Evolutionary conservation across 1,140 invertebrate genomes (phyloP).

Genomic region (Sinella curviseta): DNA sequence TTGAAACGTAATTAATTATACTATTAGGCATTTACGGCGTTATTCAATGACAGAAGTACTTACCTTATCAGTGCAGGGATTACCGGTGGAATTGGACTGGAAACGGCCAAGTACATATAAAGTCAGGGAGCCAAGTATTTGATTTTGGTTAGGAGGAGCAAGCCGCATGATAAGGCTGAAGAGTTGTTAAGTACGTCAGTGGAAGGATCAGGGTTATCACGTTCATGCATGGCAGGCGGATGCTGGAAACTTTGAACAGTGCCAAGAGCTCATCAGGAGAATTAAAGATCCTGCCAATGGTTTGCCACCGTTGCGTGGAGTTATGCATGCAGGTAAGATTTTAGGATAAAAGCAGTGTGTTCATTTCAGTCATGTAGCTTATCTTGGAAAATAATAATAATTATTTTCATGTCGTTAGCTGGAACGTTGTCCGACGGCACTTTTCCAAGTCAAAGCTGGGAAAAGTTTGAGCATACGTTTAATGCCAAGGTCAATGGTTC

Average conservation of each 20-base stretch:
- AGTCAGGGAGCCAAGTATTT: neutral
- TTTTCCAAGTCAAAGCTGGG: neutral
- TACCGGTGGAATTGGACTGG: constrained; percentile 7
- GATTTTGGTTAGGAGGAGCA: neutral
- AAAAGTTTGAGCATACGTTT: neutral
- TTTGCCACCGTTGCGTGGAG: neutral
- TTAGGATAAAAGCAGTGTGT: neutral
- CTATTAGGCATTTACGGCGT: no score
- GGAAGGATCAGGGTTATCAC: neutral
- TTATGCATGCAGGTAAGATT: neutral
- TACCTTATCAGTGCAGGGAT: neutral
- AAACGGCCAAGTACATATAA: neutral
- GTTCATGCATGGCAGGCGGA: neutral
- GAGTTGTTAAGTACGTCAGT: neutral
- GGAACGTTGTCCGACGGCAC: neutral
- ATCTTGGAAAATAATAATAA: neutral
- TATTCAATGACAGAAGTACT: constrained; percentile 14
- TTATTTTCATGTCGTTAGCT: neutral
- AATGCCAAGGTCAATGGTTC: constrained; percentile 10
- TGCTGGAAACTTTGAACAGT: neutral
- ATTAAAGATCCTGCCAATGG: neutral
- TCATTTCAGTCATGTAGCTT: no score
- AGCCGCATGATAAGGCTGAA: neutral
- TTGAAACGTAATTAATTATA: no score
- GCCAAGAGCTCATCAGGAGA: neutral